Evolutionary conservation across 2,113 vertebrate genomes (phyloP).

Genomic region (Grammomys dolichurus): DNA sequence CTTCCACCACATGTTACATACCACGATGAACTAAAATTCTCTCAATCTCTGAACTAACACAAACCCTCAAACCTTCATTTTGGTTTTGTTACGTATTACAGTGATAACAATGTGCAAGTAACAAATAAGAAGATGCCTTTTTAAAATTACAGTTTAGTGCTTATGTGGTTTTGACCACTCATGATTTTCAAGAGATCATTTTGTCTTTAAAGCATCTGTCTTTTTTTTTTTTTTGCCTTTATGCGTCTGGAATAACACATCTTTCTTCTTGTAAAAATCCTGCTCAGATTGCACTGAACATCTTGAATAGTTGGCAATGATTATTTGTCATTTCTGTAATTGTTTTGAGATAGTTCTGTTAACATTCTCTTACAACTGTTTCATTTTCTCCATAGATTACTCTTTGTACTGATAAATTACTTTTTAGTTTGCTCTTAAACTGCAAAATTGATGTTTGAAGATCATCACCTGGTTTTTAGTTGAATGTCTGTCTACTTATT

Average conservation of each 20-base stretch:
- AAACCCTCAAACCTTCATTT: background rate
- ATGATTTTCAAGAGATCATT: background rate
- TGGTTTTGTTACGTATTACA: background rate
- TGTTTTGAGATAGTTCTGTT: background rate
- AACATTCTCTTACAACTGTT: background rate
- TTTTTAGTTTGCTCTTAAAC: background rate
- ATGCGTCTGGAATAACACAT: background rate
- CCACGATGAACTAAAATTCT: background rate
- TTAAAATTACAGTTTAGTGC: background rate
- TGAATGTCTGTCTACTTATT: background rate
- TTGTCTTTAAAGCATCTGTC: background rate
- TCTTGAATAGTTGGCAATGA: constrained; percentile 7
- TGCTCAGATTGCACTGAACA: background rate
- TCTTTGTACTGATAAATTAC: background rate
- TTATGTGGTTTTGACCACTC: background rate
- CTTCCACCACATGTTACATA: background rate
- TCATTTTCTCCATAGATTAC: background rate
- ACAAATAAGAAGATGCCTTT: background rate
- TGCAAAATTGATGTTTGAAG: background rate
- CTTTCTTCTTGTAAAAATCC: background rate
- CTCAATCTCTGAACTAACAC: background rate
- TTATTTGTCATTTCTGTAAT: constrained; percentile 30
- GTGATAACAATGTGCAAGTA: background rate
- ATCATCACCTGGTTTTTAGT: background rate
- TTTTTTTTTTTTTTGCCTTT: background rate